These are phyloP conservation scores for Chesias legatella DNA, from an alignment of 2,888 invertebrate genomes.

Conservation along the genomic window DNA sequence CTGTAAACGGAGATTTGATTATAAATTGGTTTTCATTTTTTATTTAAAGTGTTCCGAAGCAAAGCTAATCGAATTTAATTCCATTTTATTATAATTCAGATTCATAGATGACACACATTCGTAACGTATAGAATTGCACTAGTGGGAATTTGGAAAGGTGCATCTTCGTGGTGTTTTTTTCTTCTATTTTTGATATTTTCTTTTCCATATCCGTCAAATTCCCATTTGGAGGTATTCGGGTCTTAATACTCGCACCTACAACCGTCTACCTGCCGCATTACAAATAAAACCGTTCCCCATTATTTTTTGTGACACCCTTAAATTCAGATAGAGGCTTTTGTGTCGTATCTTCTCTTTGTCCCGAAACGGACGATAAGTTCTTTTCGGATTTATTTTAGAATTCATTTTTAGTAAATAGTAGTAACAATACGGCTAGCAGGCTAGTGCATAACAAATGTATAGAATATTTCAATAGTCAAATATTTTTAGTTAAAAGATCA, in stretches of 20 bases:
- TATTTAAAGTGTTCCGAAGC: too few species aligned
- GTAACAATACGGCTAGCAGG: too few species aligned
- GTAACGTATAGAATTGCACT: conserved; percentile 22
- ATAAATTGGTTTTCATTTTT: too few species aligned
- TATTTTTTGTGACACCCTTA: conserved; percentile 57
- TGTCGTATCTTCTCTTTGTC: conserved; percentile 54
- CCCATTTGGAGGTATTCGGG: conserved; percentile 44
- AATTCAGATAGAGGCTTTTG: conserved; percentile 60
- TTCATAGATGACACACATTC: conserved; percentile 7
- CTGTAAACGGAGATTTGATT: too few species aligned
- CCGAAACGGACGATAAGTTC: conserved; percentile 35
- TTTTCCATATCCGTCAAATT: conserved; percentile 23
- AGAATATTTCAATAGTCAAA: too few species aligned
- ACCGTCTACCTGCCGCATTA: conserved; percentile 75
- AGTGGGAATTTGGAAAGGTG: conserved; percentile 73
- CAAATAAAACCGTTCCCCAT: conserved; percentile 67
- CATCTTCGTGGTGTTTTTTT: conserved; percentile 45
- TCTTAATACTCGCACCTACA: conserved; percentile 67
- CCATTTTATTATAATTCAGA: too few species aligned
- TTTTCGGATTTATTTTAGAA: conserved; percentile 32
- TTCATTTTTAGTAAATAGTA: too few species aligned
- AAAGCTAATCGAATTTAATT: too few species aligned
- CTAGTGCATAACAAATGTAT: too few species aligned
- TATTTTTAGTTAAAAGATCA: too few species aligned
- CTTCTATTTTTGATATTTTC: conserved; percentile 37